A percentile compares a stretch with the other conserved stretches of the same genome.
These are phyloP conservation scores for Rhagoletis zephyria DNA, from an alignment of 1,140 invertebrate genomes.

Conservation along the genomic window DNA sequence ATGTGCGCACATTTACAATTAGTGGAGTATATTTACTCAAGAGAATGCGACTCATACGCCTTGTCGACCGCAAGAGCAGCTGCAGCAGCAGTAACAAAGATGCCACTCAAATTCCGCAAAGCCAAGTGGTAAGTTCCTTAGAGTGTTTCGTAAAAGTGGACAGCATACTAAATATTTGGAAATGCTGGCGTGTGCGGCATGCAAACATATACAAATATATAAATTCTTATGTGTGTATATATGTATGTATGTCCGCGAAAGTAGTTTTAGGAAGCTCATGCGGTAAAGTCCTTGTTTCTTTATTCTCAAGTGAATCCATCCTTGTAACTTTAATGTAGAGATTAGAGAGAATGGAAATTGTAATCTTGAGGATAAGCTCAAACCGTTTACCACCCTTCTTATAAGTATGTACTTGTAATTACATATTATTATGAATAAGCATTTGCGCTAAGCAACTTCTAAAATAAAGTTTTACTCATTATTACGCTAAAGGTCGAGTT, in stretches of 20 bases:
- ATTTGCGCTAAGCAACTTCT: too few species aligned
- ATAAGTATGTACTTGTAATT: too few species aligned
- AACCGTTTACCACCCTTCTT: too few species aligned
- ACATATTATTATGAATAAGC: too few species aligned
- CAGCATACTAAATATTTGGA: neutral
- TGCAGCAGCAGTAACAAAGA: neutral
- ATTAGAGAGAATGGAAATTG: too few species aligned
- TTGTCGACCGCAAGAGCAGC: neutral
- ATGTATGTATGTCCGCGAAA: neutral
- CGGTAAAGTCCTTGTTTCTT: too few species aligned
- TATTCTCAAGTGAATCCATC: too few species aligned
- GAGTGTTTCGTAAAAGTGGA: neutral
- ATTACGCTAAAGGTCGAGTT: too few species aligned
- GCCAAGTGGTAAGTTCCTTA: neutral
- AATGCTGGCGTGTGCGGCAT: neutral
- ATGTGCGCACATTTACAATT: slow-evolving; percentile 14
- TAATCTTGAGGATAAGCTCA: too few species aligned
- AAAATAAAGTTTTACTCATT: too few species aligned
- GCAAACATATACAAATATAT: neutral
- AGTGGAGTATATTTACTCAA: slow-evolving; percentile 24
- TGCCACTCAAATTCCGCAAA: slow-evolving; percentile 19
- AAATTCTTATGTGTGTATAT: neutral
- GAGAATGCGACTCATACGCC: neutral
- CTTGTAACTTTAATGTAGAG: too few species aligned
- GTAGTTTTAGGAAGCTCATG: too few species aligned